Evolutionary conservation across 2,888 invertebrate species (phyloP).

Genomic region (Polylopha cassiicola): DNA sequence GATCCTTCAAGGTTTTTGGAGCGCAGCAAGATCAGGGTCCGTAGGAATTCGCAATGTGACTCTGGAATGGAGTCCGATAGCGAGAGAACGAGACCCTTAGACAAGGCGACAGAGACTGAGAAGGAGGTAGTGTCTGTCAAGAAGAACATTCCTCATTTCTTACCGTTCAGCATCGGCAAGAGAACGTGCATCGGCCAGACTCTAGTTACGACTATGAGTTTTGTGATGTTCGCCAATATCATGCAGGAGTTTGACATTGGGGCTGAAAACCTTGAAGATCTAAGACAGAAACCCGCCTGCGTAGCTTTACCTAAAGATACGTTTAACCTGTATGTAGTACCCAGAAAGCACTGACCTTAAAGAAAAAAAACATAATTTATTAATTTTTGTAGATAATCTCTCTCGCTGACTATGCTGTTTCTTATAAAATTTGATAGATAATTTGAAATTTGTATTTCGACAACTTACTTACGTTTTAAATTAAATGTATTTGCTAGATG

Average conservation of each 20-base stretch:
- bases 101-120: slow-evolving; percentile 43
- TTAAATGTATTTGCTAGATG: background rate
- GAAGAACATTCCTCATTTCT: slow-evolving; percentile 82
- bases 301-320: slow-evolving; percentile 86
- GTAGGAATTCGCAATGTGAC: slow-evolving; percentile 71
- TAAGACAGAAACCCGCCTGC: slow-evolving; percentile 81
- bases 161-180: slow-evolving; percentile 91
- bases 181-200: slow-evolving; percentile 92
- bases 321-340: slow-evolving; percentile 79
- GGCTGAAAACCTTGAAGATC: slow-evolving; percentile 66
- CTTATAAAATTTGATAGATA: slow-evolving; percentile 5
- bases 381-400: slow-evolving; percentile 30
- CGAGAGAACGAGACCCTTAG: slow-evolving; percentile 42
- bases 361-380: slow-evolving; percentile 27
- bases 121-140: slow-evolving; percentile 62
- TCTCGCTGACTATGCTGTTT: slow-evolving; percentile 20
- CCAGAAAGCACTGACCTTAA: slow-evolving; percentile 67
- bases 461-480: background rate
- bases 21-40: slow-evolving; percentile 44
- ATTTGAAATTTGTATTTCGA: background rate
- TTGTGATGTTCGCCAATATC: slow-evolving; percentile 84
- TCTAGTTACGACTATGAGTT: slow-evolving; percentile 85
- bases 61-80: slow-evolving; percentile 76
- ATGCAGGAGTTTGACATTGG: slow-evolving; percentile 83
- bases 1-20: slow-evolving; percentile 86